Percentiles rank a stretch among this genome's conserved stretches.
Conservation (phyloP, 2,888 invertebrate genomes). For the Plusia festucae region DNA sequence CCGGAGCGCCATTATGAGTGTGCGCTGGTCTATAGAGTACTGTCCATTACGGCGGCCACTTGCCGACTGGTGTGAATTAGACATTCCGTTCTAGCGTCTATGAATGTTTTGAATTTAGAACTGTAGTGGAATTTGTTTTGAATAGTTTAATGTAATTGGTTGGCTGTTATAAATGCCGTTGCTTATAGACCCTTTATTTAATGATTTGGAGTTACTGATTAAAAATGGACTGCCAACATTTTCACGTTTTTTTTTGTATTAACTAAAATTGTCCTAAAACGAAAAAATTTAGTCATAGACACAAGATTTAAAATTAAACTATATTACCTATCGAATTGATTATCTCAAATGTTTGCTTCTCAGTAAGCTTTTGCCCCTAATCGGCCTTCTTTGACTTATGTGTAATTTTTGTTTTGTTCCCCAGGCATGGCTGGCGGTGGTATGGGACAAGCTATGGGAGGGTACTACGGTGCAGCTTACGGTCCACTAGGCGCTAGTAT, state of each 20-base stretch:
- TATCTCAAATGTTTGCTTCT: too few relatives aligned
- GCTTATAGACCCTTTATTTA: constrained; percentile 5
- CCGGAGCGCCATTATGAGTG: constrained; percentile 73
- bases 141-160: constrained; percentile 36
- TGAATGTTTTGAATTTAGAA: constrained; percentile 69
- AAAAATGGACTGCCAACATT: background rate
- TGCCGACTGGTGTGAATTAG: constrained; percentile 77
- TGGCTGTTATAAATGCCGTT: constrained; percentile 13
- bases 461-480: constrained; percentile 93
- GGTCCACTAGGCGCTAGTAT: constrained; percentile 93
- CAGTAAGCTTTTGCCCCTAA: too few relatives aligned
- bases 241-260: background rate
- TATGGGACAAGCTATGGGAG: constrained; percentile 92
- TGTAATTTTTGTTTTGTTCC: constrained; percentile 28
- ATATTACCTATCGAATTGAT: too few relatives aligned
- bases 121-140: constrained; percentile 50
- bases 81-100: constrained; percentile 62
- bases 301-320: too few relatives aligned
- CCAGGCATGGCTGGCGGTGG: constrained; percentile 92
- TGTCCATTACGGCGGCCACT: constrained; percentile 80
- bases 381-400: too few relatives aligned
- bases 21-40: constrained; percentile 70
- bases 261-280: too few relatives aligned
- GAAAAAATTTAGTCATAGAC: too few relatives aligned
- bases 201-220: background rate